Conservation (phyloP, 2,888 invertebrate genomes). For the Pediacus dermestoides region DNA sequence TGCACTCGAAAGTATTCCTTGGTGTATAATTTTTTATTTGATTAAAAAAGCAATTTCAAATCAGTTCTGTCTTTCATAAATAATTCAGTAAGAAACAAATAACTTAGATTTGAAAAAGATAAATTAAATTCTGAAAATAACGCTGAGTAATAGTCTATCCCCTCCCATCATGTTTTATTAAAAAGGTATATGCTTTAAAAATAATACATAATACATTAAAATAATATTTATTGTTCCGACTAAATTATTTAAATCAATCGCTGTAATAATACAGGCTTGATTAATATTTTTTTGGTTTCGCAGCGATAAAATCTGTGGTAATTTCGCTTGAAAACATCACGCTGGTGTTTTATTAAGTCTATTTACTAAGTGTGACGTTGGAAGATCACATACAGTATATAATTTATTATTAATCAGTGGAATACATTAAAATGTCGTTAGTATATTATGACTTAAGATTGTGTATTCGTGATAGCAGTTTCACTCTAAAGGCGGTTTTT, state of each 20-base stretch:
- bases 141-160: conserved; percentile 18
- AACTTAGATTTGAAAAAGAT: conserved; percentile 25
- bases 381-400: no score
- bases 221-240: no score
- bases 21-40: conserved; percentile 32
- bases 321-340: no score
- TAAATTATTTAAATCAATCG: no score
- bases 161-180: conserved; percentile 11
- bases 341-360: no score
- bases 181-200: conserved; percentile 11
- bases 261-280: no score
- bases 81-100: conserved; percentile 28
- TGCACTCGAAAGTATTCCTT: no score
- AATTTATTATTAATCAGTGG: conserved; percentile 17
- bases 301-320: no score
- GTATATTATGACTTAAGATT: conserved; percentile 19
- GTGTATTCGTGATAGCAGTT: conserved; percentile 23
- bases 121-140: conserved; percentile 26
- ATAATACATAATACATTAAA: no score
- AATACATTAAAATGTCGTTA: conserved; percentile 24
- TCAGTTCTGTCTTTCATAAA: conserved; percentile 24
- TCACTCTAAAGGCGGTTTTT: conserved; percentile 23
- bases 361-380: no score
- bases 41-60: conserved; percentile 31
- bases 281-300: no score